Conservation (phyloP, 2,113 vertebrate genomes). For the Hemiprocne comata region DNA sequence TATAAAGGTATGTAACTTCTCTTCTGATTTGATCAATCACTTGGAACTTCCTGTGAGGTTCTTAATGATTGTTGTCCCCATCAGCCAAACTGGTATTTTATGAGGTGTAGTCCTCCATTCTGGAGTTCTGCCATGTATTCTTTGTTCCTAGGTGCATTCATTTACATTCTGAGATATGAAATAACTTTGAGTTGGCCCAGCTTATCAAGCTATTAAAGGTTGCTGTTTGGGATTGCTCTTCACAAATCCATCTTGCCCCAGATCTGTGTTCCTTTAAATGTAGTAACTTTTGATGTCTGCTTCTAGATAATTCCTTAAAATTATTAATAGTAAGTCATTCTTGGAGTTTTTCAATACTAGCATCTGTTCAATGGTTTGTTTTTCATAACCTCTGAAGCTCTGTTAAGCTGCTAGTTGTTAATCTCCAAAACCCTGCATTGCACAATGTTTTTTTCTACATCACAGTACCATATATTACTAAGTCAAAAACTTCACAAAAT, state of each 20-base stretch:
- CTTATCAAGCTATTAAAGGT: fast-evolving
- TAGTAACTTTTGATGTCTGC: neutral
- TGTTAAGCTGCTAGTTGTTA: neutral
- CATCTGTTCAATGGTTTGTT: neutral
- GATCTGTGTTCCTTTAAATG: neutral
- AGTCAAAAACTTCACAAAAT: neutral
- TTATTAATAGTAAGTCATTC: neutral
- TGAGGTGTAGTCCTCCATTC: neutral
- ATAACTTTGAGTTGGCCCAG: neutral
- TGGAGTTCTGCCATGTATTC: neutral
- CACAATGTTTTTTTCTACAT: neutral
- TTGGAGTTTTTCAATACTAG: neutral
- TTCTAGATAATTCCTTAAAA: neutral
- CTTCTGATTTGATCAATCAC: neutral
- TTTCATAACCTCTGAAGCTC: neutral
- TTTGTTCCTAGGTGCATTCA: neutral
- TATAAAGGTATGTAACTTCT: neutral
- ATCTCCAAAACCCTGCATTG: neutral
- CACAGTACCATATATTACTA: neutral
- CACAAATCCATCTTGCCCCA: neutral
- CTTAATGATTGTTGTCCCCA: neutral
- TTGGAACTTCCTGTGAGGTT: neutral
- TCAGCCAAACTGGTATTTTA: neutral
- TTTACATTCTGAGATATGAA: neutral
- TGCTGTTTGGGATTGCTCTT: neutral